Percentiles rank a stretch among this genome's conserved stretches.
These are phyloP conservation scores for Lasaia peninsularis DNA, from an alignment of 1,140 invertebrate species.

Conservation along the genomic window DNA sequence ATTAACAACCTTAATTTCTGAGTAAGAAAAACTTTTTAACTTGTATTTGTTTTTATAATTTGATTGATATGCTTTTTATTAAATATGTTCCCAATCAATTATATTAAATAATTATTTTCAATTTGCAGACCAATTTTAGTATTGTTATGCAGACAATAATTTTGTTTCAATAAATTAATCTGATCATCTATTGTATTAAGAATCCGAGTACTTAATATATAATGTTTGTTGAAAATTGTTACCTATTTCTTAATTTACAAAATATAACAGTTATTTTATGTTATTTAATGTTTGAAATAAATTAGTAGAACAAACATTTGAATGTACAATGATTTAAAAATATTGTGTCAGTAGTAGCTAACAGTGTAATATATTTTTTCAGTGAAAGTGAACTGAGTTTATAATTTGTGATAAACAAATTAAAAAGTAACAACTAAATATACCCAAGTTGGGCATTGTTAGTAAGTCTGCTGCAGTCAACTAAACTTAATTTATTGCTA, in stretches of 20 bases:
- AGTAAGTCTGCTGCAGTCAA: too few relatives aligned
- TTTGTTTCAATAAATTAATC: not conserved
- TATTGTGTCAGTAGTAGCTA: not conserved
- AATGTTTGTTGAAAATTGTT: not conserved
- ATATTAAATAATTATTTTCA: constrained; percentile 5
- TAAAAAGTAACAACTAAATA: too few relatives aligned
- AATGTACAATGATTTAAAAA: not conserved
- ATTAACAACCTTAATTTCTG: not conserved
- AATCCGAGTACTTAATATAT: not conserved
- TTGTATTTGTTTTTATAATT: not conserved
- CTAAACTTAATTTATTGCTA: too few relatives aligned
- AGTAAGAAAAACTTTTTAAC: not conserved
- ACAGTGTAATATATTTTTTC: not conserved
- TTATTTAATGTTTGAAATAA: not conserved
- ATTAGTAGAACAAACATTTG: not conserved
- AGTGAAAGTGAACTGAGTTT: not conserved
- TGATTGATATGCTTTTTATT: too few relatives aligned
- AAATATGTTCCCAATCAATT: not conserved
- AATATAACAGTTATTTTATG: not conserved
- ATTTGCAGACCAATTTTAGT: too few relatives aligned
- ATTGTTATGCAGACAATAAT: too few relatives aligned
- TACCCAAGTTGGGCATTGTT: too few relatives aligned
- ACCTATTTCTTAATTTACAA: not conserved
- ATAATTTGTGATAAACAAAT: too few relatives aligned
- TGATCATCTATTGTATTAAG: not conserved